Conservation (phyloP, 2,888 invertebrate species). For the Anagyrus pseudococci region DNA sequence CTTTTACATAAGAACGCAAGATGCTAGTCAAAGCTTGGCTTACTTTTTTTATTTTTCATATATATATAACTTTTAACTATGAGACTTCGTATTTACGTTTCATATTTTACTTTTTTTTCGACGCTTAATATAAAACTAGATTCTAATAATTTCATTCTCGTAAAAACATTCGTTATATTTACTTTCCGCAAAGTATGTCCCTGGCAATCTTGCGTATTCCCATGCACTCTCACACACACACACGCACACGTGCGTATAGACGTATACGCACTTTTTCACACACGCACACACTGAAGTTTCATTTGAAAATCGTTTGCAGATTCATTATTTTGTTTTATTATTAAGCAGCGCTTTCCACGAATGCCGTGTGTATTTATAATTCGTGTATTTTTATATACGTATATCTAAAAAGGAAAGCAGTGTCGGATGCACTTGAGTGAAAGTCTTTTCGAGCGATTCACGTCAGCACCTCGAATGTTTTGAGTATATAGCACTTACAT, state of each 20-base stretch:
- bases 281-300: too few species aligned
- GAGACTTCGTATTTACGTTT: constrained; percentile 17
- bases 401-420: constrained; percentile 15
- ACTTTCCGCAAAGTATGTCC: constrained; percentile 7
- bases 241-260: constrained; percentile 4
- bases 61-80: constrained; percentile 25
- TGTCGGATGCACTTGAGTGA: constrained; percentile 22
- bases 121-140: constrained; percentile 38
- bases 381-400: constrained; percentile 10
- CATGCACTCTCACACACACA: background rate
- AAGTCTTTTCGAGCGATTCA: constrained; percentile 21
- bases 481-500: constrained; percentile 3
- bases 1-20: constrained; percentile 21
- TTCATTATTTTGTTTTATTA: too few species aligned
- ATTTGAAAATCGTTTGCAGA: too few species aligned
- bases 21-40: constrained; percentile 34
- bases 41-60: constrained; percentile 6
- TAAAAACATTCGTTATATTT: constrained; percentile 28
- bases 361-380: constrained; percentile 6
- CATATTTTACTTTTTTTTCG: constrained; percentile 16
- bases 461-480: constrained; percentile 12
- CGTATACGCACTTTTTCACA: background rate
- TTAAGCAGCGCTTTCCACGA: constrained; percentile 26
- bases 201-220: too few species aligned
- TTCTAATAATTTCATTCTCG: constrained; percentile 24